A percentile compares a stretch with the other conserved stretches of the same genome.
Conservation (phyloP, 2,888 invertebrate genomes). For the Lasius fuliginosus region DNA sequence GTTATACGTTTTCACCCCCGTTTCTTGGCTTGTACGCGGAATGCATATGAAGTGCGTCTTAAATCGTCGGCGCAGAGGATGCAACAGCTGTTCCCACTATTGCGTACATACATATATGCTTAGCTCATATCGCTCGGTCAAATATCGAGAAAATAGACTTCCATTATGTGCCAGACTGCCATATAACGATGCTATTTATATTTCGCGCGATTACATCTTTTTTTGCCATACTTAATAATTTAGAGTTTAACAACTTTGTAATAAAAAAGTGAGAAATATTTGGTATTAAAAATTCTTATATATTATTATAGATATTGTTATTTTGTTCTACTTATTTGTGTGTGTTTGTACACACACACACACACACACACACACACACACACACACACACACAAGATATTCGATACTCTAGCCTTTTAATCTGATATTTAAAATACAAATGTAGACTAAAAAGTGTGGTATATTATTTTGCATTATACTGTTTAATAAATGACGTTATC, state of each 20-base stretch:
- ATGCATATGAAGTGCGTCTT: constrained; percentile 61
- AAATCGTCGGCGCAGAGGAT: constrained; percentile 50
- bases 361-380: too few species aligned
- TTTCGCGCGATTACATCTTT: neutral
- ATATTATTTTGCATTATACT: neutral
- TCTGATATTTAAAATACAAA: neutral
- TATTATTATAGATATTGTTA: neutral
- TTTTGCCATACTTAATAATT: neutral
- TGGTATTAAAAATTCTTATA: neutral
- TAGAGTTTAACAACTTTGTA: neutral
- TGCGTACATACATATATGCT: constrained; percentile 15
- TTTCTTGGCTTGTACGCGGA: constrained; percentile 48
- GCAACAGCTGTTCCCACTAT: constrained; percentile 63
- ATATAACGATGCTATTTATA: constrained; percentile 12
- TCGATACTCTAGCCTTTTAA: neutral
- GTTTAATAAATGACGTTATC: constrained; percentile 21
- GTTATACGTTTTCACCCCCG: constrained; percentile 54
- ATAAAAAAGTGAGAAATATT: neutral
- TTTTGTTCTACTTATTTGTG: neutral
- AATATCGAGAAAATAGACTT: constrained; percentile 37
- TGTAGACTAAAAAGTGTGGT: neutral
- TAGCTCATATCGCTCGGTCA: constrained; percentile 24
- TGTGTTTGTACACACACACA: too few species aligned
- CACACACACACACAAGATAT: too few species aligned
- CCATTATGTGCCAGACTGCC: constrained; percentile 5